Evolutionary conservation across 2,888 invertebrate species (phyloP), one percentile per base, ranked within the genome.

Genomic region (Dicranocentrus wangi): DNA sequence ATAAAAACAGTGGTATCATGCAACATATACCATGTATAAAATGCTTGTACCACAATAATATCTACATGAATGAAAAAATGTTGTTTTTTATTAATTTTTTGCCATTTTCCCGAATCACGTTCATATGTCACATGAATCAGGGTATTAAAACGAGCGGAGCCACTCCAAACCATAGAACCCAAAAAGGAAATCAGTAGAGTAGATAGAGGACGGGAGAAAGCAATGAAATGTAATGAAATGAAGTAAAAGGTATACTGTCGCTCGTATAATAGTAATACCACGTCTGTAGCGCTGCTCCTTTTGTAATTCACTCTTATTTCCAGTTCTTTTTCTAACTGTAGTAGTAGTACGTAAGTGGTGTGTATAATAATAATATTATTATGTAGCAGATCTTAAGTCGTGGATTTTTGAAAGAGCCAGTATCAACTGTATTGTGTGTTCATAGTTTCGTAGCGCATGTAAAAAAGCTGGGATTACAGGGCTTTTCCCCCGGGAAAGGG

Each of bases 201-300:
- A 32, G 61, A 61, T 28, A 61, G 61, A 58, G 58, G 27, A 25
- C 23, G 28, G 32, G 61, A 32, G 61, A 32, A 61, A 61, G 61
- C 19, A 61, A 61, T 61, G 61, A 61, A 61, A 28, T 61, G 61
- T 61, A 28, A 61, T 61, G 61, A 61, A 61, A 61, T 15, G 61
- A 61, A 61, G 61, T 61, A 61, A 61, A 61, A 61, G 61, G 28
- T 17, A n/a, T 25, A n/a, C 60, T 60, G 61, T 32, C 61, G 32
- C 61, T 61, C 8, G 1, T 21, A 25, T 25, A 15, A 7, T 27
- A n/a, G 21, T 60, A 28, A n/a, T 28, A 27, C 60, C 53, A 21
- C n/a, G n/a, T n/a, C 19, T 13, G 13, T 51, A 17, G 19, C 17
- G 10, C 32, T 32, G 32, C 32, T 7, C 32, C 32, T 10, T 32